Base-by-base conservation (phyloP, 2,888 invertebrate species). In the Heliconius sara region DNA sequence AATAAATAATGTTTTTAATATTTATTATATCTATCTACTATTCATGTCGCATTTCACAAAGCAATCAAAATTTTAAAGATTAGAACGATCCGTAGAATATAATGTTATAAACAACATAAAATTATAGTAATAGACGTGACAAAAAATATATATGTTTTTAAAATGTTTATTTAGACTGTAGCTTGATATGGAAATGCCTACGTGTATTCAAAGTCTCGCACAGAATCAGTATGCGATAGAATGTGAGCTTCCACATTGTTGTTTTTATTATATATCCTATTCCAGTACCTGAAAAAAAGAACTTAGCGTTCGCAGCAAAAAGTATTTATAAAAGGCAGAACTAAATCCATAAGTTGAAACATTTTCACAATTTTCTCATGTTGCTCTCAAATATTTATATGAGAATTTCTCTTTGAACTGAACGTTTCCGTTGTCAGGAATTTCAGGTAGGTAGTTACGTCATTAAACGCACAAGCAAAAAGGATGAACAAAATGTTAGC, bases 341-440 rank as follows among this genome's bases (percentile, higher is more conserved):
- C 79, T 84, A 80, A 83, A 80, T 83, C 77, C 80, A 70, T 83
- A 77, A 79, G 79, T 80, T 83, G 77, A 77, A 83, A 83, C 67
- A 78, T 83, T 80, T 80, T 77, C 76, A 78, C 80, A 81, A 80
- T 81, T 83, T 83, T 81, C 81, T 83, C 73, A 77, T 79, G 76
- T 79, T 79, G 63, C 76, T 72, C 78, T 71, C 73, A 78, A 82
- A 80, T 80, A 82, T 82, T 82, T 79, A 73, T 77, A 79, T 78
- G 80, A 79, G 78, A 79, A 83, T 82, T 83, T 79, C 78, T 77
- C 82, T 83, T 83, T 81, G 81, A 77, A 77, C 72, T 65, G 71
- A 78, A 82, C 78, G 79, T 82, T 81, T 76, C 79, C 78, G 74
- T 76, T 82, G 79, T 78, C 76, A 78, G 74, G 81, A 78, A 82